Percentiles rank a stretch among this genome's conserved stretches.
phyloP scores from a whole-genome alignment of 2,888 invertebrate species.

The Himalopsyche anomala region DNA sequence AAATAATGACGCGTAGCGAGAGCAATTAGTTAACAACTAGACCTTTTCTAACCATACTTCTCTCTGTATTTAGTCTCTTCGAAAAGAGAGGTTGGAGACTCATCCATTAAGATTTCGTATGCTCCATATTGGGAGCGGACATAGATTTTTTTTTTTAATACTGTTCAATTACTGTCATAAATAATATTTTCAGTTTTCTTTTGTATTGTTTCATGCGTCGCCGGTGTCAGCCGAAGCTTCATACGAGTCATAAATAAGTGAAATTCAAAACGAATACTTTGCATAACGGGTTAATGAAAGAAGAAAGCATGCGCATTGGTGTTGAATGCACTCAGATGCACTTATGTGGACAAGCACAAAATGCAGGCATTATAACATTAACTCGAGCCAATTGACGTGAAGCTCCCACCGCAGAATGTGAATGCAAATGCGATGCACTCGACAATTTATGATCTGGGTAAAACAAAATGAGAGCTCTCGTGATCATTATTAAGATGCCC shows the following conservation, averaged over 20 bases:
- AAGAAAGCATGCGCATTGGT: constrained; percentile 5
- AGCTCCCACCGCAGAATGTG: constrained; percentile 6
- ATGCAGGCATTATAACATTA: constrained; percentile 15
- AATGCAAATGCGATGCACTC: constrained; percentile 14
- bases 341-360: constrained; percentile 13
- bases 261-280: constrained; percentile 27
- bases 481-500: constrained; percentile 26
- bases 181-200: too few species aligned
- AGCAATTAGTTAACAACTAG: too few species aligned
- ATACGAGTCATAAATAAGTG: constrained; percentile 15
- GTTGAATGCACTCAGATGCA: constrained; percentile 24
- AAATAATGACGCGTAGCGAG: too few species aligned
- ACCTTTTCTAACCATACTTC: too few species aligned
- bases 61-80: too few species aligned
- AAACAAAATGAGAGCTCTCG: constrained; percentile 13
- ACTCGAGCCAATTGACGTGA: not conserved
- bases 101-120: too few species aligned
- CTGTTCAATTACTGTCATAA: too few species aligned
- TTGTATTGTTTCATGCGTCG: too few species aligned
- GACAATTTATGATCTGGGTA: constrained; percentile 28
- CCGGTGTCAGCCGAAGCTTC: not conserved
- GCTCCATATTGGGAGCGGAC: too few species aligned
- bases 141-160: too few species aligned
- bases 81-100: too few species aligned
- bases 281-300: constrained; percentile 21